A percentile compares a stretch with the other conserved stretches of the same genome.
phyloP scores from a whole-genome alignment of 2,888 invertebrate genomes.

The Synergus umbraculus region DNA sequence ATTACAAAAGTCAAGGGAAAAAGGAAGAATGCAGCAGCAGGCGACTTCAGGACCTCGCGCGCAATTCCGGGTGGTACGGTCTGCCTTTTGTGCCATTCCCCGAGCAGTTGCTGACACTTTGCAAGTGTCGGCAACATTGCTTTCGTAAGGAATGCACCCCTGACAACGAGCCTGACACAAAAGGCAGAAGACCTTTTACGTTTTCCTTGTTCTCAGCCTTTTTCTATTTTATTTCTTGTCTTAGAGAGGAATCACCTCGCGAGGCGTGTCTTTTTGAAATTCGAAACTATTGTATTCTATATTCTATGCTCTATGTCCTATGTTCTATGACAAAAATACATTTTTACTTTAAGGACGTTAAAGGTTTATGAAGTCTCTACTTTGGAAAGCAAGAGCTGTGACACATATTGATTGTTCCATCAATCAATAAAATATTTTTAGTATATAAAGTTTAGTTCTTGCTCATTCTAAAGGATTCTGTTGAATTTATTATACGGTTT shows the following conservation, averaged over 20 bases:
- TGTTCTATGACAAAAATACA: background rate
- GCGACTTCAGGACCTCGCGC: constrained; percentile 8
- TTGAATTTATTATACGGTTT: background rate
- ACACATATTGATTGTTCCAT: background rate
- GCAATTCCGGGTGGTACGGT: constrained; percentile 23
- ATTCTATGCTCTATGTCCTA: background rate
- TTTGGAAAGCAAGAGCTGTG: background rate
- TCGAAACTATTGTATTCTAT: constrained; percentile 6
- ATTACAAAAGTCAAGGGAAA: constrained; percentile 18
- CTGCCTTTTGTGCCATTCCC: constrained; percentile 8
- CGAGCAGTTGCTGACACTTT: constrained; percentile 25
- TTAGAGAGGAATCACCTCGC: background rate
- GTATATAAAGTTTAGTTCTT: too few relatives aligned
- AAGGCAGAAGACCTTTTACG: constrained; percentile 27
- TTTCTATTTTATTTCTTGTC: constrained; percentile 9
- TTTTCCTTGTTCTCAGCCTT: constrained; percentile 22
- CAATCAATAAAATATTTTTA: too few relatives aligned
- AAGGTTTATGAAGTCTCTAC: background rate
- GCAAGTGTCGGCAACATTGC: constrained; percentile 25
- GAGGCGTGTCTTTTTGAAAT: constrained; percentile 21
- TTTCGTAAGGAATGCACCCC: constrained; percentile 33
- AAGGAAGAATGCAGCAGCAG: constrained; percentile 38
- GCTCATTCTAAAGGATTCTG: background rate
- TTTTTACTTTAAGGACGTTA: background rate
- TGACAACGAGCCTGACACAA: background rate